Percentiles rank a stretch among this genome's conserved stretches.
phyloP scores from a whole-genome alignment of 2,888 invertebrate genomes.

The Chaitophorus viminalis region DNA sequence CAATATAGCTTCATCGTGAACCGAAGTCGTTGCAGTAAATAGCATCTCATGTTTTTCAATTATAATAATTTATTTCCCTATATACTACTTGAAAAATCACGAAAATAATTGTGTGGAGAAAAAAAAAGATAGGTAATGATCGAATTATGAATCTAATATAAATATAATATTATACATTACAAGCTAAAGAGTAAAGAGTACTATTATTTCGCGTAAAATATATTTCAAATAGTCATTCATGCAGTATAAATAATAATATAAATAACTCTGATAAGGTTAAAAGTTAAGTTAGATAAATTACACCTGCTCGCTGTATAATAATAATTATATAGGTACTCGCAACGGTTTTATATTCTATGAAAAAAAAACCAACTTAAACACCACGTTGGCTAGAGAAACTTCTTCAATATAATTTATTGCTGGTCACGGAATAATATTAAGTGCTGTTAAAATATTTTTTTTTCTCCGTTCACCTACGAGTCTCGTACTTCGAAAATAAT shows the following conservation, averaged over 20 bases:
- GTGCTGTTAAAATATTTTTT: too few relatives aligned
- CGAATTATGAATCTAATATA: too few relatives aligned
- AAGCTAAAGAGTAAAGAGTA: background rate
- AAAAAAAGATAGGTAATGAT: too few relatives aligned
- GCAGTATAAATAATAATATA: background rate
- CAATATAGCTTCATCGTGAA: too few relatives aligned
- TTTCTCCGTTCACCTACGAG: background rate
- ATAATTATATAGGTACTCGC: background rate
- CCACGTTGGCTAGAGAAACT: background rate
- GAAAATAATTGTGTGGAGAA: too few relatives aligned
- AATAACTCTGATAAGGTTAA: background rate
- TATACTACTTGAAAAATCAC: too few relatives aligned
- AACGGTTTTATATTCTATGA: background rate
- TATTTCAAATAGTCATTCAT: background rate
- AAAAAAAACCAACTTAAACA: background rate
- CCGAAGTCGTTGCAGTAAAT: too few relatives aligned
- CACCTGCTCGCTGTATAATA: background rate
- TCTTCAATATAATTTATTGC: background rate
- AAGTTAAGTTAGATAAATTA: background rate
- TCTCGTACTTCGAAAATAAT: background rate
- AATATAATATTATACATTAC: too few relatives aligned
- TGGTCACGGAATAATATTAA: constrained; percentile 4
- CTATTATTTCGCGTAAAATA: background rate
- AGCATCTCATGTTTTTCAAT: too few relatives aligned
- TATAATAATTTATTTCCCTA: too few relatives aligned